Conservation (phyloP, 2,888 invertebrate genomes). For the Heliconius aoede region DNA sequence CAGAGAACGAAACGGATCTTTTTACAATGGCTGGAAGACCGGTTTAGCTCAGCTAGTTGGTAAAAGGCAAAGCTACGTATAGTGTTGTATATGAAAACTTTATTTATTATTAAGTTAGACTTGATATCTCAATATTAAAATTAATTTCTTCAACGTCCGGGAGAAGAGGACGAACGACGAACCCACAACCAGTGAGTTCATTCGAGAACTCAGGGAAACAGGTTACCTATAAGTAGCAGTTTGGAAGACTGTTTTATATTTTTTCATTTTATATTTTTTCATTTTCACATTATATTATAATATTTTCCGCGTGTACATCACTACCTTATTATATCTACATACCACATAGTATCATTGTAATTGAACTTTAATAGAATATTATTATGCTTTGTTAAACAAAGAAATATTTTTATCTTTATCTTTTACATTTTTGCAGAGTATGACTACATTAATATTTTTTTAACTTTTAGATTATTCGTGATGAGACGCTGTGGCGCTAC, state of each 20-base stretch:
- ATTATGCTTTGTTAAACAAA: not conserved
- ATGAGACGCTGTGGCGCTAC: too few species aligned
- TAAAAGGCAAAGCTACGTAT: slow-evolving; percentile 36
- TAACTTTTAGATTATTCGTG: too few species aligned
- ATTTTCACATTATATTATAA: too few species aligned
- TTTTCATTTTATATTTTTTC: too few species aligned
- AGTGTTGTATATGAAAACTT: slow-evolving; percentile 27
- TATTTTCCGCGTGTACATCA: not conserved
- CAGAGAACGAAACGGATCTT: slow-evolving; percentile 34
- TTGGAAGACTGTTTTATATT: too few species aligned
- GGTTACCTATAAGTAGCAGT: too few species aligned
- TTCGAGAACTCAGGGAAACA: too few species aligned
- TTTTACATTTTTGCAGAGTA: not conserved
- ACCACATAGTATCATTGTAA: not conserved
- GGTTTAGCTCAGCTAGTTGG: slow-evolving; percentile 45
- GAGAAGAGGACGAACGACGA: too few species aligned
- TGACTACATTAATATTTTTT: too few species aligned
- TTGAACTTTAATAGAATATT: not conserved
- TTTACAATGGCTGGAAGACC: slow-evolving; percentile 43
- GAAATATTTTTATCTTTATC: not conserved
- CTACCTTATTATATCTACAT: not conserved
- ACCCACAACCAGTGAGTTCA: too few species aligned
- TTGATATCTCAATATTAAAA: not conserved
- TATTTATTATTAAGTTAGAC: not conserved
- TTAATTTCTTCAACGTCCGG: too few species aligned